Evolutionary conservation across 2,888 invertebrate species (phyloP), one percentile per base, ranked within the genome.

Genomic region (Gymnocheta viridis): DNA sequence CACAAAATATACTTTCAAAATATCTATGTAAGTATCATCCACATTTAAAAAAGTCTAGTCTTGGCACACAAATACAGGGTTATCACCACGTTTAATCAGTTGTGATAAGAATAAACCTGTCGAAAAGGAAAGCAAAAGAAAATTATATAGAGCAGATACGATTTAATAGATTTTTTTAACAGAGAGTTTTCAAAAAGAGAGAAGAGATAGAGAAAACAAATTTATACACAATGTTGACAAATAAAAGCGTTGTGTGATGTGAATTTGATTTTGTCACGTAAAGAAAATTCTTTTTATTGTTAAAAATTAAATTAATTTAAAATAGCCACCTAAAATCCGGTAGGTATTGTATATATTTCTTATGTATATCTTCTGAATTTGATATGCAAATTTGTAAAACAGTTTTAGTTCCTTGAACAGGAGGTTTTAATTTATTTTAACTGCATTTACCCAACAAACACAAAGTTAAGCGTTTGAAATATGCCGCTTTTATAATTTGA

Each of bases 81-180:
- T 62, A 76, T 56, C 70, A 22, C 35, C 22, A 49, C 14, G 14
- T 38, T 10, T 47, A 76, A 64, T 51, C 54, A 51, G 24, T 14
- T 58, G 54, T 76, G 58, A 72, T 66, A 70, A 76, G 64, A 76
- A 44, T 7, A 17, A 47, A 58, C 47, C 49, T 58, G 51, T 19
- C 19, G 49, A 35, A 54, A 12, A 38, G 27, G 10, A 67, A 56
- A 67, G 4, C 27, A 35, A 44, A 41, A 24, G 22, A 69, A 29
- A 24, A 17, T 38, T 19, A 41, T 32, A 62, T 29, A 54, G 54
- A 41, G 41, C 17, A 44, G 10, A 47, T 62, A 62, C n/a, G n/a
- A n/a, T 60, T 12, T 7, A 58, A 49, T 41, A 32, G 27, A 29
- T 17, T 9, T 17, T 10, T 35, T 67, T 64, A 19, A 9, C 2